Percentiles rank a stretch among this genome's conserved stretches.
Conservation (phyloP, 2,797 vertebrate genomes). For the Acomys russatus region DNA sequence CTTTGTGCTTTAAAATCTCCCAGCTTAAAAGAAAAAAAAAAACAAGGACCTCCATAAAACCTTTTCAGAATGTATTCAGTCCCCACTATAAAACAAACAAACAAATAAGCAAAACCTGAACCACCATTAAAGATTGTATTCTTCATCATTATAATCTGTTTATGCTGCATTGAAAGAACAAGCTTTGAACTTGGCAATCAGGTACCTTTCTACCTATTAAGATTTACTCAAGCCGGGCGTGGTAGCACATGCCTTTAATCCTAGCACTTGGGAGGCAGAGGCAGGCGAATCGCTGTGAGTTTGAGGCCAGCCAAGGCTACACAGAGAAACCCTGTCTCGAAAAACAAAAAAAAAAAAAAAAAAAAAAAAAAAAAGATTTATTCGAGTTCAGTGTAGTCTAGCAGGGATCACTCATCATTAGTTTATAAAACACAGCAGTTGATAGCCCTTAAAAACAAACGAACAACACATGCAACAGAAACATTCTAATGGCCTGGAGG, state of each 20-base stretch:
- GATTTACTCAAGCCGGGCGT: constrained; percentile 58
- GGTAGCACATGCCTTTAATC: too few relatives aligned
- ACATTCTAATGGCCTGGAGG: not conserved
- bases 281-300: too few relatives aligned
- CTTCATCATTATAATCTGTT: constrained; percentile 58
- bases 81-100: not conserved
- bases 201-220: constrained; percentile 59
- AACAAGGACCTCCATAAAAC: constrained; percentile 45
- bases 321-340: too few relatives aligned
- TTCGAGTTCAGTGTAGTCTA: not conserved
- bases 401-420: constrained; percentile 54
- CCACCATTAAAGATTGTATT: constrained; percentile 57
- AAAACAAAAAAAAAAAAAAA: too few relatives aligned
- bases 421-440: constrained; percentile 42
- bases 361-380: too few relatives aligned
- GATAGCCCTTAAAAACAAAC: constrained; percentile 3
- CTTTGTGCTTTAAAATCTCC: constrained; percentile 58
- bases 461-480: not conserved
- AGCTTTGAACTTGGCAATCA: constrained; percentile 52
- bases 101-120: too few relatives aligned
- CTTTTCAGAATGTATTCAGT: not conserved
- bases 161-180: constrained; percentile 51
- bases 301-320: too few relatives aligned
- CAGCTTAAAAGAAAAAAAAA: constrained; percentile 60
- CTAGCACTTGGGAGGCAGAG: too few relatives aligned